A percentile compares a stretch with the other conserved stretches of the same genome.
These are phyloP conservation scores for Gymnarchus niloticus DNA, from an alignment of 2,113 vertebrate genomes.

Conservation along the genomic window DNA sequence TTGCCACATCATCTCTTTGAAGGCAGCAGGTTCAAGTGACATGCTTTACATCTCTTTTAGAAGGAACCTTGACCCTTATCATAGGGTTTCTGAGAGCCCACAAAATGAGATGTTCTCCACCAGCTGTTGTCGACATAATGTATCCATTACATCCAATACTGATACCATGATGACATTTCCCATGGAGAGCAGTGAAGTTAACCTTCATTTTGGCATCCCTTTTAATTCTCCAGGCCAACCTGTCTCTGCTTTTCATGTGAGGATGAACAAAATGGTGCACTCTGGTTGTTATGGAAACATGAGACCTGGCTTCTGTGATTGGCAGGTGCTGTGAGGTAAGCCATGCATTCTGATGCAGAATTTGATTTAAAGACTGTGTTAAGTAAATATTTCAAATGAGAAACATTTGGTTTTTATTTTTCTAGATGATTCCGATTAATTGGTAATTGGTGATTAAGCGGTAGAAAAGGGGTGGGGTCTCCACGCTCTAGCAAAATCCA, in stretches of 20 bases:
- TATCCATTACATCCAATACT: slow-evolving; percentile 1
- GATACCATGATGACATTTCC: neutral
- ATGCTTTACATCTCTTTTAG: neutral
- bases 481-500: neutral
- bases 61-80: neutral
- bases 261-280: neutral
- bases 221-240: neutral
- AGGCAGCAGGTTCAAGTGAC: neutral
- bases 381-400: neutral
- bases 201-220: neutral
- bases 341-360: neutral
- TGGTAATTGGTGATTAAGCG: too few species aligned
- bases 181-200: neutral
- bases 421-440: neutral
- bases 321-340: neutral
- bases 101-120: neutral
- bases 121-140: neutral
- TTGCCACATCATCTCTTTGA: neutral
- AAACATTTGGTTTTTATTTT: neutral
- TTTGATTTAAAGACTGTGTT: neutral
- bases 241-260: slow-evolving; percentile 6
- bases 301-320: neutral
- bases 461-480: neutral
- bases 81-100: neutral
- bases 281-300: slow-evolving; percentile 15